Conservation (phyloP, 2,888 invertebrate species). For the Cosmorhoe ocellata region DNA sequence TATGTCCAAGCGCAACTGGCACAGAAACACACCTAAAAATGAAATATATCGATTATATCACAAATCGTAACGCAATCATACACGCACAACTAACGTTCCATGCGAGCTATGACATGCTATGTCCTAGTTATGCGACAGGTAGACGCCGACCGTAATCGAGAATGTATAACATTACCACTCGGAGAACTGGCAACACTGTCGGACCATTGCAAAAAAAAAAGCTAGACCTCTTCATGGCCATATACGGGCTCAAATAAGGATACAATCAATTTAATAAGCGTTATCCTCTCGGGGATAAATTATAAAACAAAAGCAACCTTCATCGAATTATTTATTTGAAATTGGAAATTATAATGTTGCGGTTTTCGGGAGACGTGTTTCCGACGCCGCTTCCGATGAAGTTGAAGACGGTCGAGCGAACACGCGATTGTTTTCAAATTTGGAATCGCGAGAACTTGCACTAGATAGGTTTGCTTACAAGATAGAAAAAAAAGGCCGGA, state of each 20-base stretch:
- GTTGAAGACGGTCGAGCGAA: constrained; percentile 59
- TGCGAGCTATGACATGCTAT: constrained; percentile 72
- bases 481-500: constrained; percentile 41
- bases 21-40: constrained; percentile 45
- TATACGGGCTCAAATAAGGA: constrained; percentile 44
- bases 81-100: constrained; percentile 62
- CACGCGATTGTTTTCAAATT: constrained; percentile 65
- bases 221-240: constrained; percentile 33
- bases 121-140: constrained; percentile 76
- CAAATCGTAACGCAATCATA: constrained; percentile 70
- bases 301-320: constrained; percentile 57
- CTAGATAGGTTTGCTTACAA: constrained; percentile 30
- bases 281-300: constrained; percentile 56
- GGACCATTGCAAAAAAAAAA: constrained; percentile 44
- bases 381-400: constrained; percentile 72
- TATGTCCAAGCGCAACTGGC: constrained; percentile 31
- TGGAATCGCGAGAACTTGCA: constrained; percentile 46
- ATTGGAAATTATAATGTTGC: constrained; percentile 77
- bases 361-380: constrained; percentile 78
- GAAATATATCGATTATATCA: constrained; percentile 68
- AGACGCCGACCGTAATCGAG: constrained; percentile 60
- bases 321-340: constrained; percentile 73
- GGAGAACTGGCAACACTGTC: constrained; percentile 53
- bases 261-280: constrained; percentile 46
- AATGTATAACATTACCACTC: constrained; percentile 48